A percentile compares a stretch with the other conserved stretches of the same genome.
Conservation (phyloP, 2,113 vertebrate species). For the Scartelaos histophorus region DNA sequence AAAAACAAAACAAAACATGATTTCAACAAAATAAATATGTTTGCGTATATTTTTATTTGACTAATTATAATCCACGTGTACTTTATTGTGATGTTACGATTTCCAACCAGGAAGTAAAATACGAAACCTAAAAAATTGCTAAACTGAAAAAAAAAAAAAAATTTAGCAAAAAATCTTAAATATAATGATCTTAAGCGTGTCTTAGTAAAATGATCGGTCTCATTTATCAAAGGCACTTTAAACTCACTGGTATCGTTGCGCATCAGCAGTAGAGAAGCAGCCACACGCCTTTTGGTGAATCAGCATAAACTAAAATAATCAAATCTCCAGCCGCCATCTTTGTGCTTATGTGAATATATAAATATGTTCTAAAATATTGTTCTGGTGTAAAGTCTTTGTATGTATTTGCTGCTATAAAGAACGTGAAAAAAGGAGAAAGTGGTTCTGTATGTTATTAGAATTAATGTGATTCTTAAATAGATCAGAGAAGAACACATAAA, state of each 20-base stretch:
- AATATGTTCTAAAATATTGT: conserved; percentile 67
- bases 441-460: not conserved
- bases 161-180: too few species aligned
- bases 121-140: too few species aligned
- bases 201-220: too few species aligned
- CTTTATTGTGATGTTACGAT: too few species aligned
- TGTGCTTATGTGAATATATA: conserved; percentile 58
- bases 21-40: too few species aligned
- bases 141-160: too few species aligned
- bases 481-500: not conserved
- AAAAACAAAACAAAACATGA: too few species aligned
- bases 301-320: conserved; percentile 4
- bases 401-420: conserved; percentile 41
- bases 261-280: not conserved
- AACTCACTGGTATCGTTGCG: not conserved
- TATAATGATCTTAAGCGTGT: too few species aligned
- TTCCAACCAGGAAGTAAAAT: too few species aligned
- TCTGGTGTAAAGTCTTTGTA: conserved; percentile 45
- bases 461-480: not conserved
- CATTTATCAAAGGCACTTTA: too few species aligned
- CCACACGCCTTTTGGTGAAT: not conserved
- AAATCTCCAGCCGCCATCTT: conserved; percentile 32
- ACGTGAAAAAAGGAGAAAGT: not conserved
- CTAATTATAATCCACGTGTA: too few species aligned
- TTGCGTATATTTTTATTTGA: too few species aligned